Base-by-base conservation (phyloP, 2,797 vertebrate species). In the Adrianichthys oophorus region DNA sequence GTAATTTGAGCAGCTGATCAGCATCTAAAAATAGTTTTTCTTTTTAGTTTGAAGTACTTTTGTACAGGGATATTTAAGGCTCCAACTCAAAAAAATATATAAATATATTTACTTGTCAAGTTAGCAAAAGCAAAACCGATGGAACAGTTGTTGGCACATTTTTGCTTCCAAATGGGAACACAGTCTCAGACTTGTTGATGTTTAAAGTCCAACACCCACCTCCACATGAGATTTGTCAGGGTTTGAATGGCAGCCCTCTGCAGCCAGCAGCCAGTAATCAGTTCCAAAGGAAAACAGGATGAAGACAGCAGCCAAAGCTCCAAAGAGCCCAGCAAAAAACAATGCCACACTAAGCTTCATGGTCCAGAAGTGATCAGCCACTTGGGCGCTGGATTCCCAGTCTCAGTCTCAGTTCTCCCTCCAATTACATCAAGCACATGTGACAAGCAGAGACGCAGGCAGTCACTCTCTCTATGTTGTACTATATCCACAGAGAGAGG, bases 251-350 rank as follows among this genome's bases (percentile, higher is more conserved):
- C 95, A 98, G 7, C 68, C 92, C 91, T 98, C 95, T 0, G 93
- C 94, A 55, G 89, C 96, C 71, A 98, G 86, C 69, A 99, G 94
- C 97, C 97, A 99, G 74, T 98, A 98, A 88, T 99, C 95, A 0
- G 96, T 97, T 89, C 96, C 96, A 88, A 98, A 99, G 0, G 97
- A 94, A 60, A 98, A 90, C 52, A 99, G 85, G 85, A 94, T 93
- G 59, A 97, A 92, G 29, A 95, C 89, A 70, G 93, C 91, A 0
- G 94, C 96, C 62, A 98, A 72, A 24, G 95, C 95, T 40, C 95
- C 97, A 41, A 98, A 99, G 49, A 99, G 87, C 52, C 96, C 96
- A 7, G 95, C 97, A 67, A 99, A 98, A 85, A 96, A 98, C 79
- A 95, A 86, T 1, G 93, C 94, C 55, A 98, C 90, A 0, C 90